A percentile compares a stretch with the other conserved stretches of the same genome.
Conservation (phyloP, 2,888 invertebrate genomes). For the Oligia fasciuncula region DNA sequence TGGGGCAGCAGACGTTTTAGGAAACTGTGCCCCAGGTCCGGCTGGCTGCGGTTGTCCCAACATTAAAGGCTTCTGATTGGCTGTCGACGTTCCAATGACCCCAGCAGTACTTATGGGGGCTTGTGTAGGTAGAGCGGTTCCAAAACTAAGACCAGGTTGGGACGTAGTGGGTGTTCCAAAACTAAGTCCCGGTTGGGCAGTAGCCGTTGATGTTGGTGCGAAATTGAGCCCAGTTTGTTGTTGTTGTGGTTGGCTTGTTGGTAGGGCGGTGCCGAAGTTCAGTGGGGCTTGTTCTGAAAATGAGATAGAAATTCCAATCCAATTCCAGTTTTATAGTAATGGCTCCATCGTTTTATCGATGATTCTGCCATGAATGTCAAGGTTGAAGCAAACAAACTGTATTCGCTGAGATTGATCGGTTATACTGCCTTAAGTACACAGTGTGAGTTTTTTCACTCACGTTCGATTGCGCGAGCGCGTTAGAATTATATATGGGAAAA, state of each 20-base stretch:
- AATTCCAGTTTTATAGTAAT: too few relatives aligned
- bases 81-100: constrained; percentile 23
- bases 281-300: constrained; percentile 47
- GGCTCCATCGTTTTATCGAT: too few relatives aligned
- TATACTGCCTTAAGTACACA: too few relatives aligned
- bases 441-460: too few relatives aligned
- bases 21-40: constrained; percentile 28
- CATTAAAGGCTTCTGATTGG: constrained; percentile 24
- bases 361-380: too few relatives aligned
- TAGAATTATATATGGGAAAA: too few relatives aligned
- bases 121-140: constrained; percentile 31
- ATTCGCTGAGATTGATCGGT: too few relatives aligned
- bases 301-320: too few relatives aligned
- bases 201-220: constrained; percentile 51
- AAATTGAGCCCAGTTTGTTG: constrained; percentile 59
- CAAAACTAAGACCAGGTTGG: constrained; percentile 59
- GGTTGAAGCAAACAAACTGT: too few relatives aligned
- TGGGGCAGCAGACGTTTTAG: constrained; percentile 30
- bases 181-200: constrained; percentile 47
- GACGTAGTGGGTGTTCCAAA: constrained; percentile 60
- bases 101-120: constrained; percentile 38
- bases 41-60: constrained; percentile 30
- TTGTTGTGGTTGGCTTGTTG: constrained; percentile 40
- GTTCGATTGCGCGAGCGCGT: too few relatives aligned
- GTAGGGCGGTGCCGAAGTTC: constrained; percentile 39